A percentile compares a stretch with the other conserved stretches of the same genome.
Evolutionary conservation across 2,888 invertebrate species (phyloP).

Genomic region (Zhuqinia jingwanae): DNA sequence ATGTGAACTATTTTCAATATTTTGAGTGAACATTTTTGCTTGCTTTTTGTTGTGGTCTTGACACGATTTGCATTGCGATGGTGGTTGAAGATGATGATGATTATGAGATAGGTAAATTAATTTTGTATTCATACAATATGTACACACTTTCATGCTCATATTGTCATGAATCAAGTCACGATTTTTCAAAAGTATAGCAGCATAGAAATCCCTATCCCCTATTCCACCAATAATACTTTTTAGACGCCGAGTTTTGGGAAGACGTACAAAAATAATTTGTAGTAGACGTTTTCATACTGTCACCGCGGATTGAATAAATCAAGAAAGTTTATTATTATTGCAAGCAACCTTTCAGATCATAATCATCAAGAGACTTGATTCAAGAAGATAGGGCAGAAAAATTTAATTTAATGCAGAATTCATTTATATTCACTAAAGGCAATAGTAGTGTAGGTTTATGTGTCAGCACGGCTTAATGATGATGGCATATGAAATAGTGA

Average conservation of each 20-base stretch:
- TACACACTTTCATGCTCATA: not conserved
- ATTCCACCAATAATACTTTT: slow-evolving; percentile 10
- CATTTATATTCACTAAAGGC: not conserved
- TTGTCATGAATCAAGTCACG: slow-evolving; percentile 48
- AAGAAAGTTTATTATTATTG: slow-evolving; percentile 7
- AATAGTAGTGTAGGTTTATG: no score
- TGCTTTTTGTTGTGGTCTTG: slow-evolving; percentile 34
- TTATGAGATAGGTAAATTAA: slow-evolving; percentile 35
- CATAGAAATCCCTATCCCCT: not conserved
- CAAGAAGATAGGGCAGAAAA: slow-evolving; percentile 25
- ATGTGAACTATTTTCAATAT: slow-evolving; percentile 48
- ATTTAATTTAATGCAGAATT: slow-evolving; percentile 26
- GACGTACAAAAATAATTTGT: not conserved
- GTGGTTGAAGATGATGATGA: slow-evolving; percentile 41
- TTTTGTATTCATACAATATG: not conserved
- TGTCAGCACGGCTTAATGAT: no score
- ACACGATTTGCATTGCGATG: slow-evolving; percentile 42
- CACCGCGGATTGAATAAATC: slow-evolving; percentile 35
- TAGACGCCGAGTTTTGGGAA: no score
- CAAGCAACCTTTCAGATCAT: slow-evolving; percentile 37
- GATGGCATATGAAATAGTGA: no score
- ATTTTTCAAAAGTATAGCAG: slow-evolving; percentile 11
- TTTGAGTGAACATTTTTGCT: slow-evolving; percentile 6
- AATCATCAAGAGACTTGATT: no score
- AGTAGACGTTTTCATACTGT: slow-evolving; percentile 28